phyloP scores from a whole-genome alignment of 2,797 vertebrate species.

The Semotilus atromaculatus region DNA sequence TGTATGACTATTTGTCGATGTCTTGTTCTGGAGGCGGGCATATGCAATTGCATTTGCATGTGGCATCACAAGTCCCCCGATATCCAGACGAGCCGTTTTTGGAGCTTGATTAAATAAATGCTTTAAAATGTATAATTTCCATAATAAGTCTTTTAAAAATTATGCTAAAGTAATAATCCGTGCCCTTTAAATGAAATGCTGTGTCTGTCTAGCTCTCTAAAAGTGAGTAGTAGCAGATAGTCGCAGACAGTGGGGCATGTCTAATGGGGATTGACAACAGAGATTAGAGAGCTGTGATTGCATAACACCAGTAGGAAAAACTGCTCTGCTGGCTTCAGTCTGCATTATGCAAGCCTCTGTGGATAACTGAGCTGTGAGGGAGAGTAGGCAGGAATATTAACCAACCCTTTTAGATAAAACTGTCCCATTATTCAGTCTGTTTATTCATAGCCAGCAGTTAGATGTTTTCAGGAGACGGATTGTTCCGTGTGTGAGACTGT shows the following conservation, averaged over 20 bases:
- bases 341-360: conserved; percentile 44
- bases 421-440: too few relatives aligned
- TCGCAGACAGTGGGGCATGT: conserved; percentile 40
- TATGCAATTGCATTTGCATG: too few relatives aligned
- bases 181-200: conserved; percentile 5
- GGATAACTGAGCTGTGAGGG: background rate
- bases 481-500: background rate
- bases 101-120: too few relatives aligned
- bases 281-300: conserved; percentile 62
- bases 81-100: too few relatives aligned
- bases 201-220: background rate
- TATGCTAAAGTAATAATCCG: background rate
- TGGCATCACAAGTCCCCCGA: too few relatives aligned
- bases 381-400: conserved; percentile 41
- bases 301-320: conserved; percentile 58
- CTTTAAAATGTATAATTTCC: background rate
- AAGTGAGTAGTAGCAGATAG: background rate
- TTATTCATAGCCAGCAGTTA: background rate
- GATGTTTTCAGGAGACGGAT: background rate
- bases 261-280: conserved; percentile 62
- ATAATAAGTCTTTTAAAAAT: background rate
- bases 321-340: conserved; percentile 45
- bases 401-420: background rate
- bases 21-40: too few relatives aligned
- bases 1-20: too few relatives aligned